phyloP scores from a whole-genome alignment of 2,113 vertebrate species.

The Emydocephalus ijimae region DNA sequence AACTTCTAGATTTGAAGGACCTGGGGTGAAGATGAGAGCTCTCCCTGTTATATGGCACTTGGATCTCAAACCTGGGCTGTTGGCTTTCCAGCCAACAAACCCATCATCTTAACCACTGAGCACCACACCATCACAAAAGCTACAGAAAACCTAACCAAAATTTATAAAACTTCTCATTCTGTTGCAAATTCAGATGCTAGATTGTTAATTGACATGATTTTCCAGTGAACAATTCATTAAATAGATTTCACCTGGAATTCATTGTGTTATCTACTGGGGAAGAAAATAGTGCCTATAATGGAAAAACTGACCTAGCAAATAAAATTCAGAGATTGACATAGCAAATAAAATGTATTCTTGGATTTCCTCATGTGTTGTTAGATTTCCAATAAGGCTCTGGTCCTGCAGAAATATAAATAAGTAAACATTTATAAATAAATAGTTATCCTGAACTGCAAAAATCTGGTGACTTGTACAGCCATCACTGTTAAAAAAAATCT shows the following conservation, averaged over 20 bases:
- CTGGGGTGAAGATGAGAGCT: background rate
- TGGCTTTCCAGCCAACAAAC: background rate
- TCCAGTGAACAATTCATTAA: background rate
- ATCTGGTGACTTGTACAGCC: background rate
- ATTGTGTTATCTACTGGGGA: background rate
- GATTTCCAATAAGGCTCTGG: background rate
- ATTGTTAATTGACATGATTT: background rate
- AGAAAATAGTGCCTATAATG: background rate
- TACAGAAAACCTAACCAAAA: background rate
- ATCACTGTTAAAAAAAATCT: background rate
- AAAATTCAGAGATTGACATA: background rate
- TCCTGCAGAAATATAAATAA: background rate
- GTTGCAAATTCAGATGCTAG: background rate
- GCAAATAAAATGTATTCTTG: background rate
- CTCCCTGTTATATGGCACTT: background rate
- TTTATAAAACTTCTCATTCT: background rate
- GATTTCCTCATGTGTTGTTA: background rate
- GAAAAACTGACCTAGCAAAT: background rate
- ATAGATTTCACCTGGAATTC: background rate
- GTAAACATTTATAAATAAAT: background rate
- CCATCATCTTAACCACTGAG: background rate
- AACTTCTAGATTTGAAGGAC: background rate
- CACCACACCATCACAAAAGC: background rate
- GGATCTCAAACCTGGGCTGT: background rate
- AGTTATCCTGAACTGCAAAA: background rate